A percentile compares a stretch with the other conserved stretches of the same genome.
phyloP scores from a whole-genome alignment of 2,113 vertebrate genomes.

The Balaeniceps rex region DNA sequence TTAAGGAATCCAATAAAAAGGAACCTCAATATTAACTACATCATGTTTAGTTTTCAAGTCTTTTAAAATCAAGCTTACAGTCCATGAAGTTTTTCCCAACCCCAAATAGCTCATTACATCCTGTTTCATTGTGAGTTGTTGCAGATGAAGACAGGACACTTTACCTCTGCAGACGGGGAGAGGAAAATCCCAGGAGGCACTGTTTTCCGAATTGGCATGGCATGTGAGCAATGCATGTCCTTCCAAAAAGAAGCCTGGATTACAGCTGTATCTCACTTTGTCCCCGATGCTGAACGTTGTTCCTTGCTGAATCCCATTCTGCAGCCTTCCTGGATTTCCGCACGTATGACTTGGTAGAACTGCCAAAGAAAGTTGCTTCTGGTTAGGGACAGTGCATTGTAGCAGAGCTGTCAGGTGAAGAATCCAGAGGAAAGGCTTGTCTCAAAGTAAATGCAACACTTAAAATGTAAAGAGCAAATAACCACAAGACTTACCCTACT shows the following conservation, averaged over 20 bases:
- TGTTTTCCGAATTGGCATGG: conserved; percentile 80
- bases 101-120: not conserved
- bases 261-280: conserved; percentile 97
- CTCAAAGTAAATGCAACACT: not conserved
- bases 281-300: conserved; percentile 93
- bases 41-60: not conserved
- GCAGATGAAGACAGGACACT: not conserved
- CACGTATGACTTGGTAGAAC: conserved; percentile 96
- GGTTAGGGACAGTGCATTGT: not conserved
- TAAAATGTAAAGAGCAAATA: not conserved
- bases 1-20: not conserved
- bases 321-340: conserved; percentile 91
- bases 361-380: conserved; percentile 47
- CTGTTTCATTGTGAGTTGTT: not conserved
- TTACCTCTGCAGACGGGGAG: conserved; percentile 96
- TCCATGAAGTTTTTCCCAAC: not conserved
- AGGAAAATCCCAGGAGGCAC: conserved; percentile 95
- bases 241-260: conserved; percentile 89
- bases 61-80: not conserved
- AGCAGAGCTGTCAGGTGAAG: not conserved
- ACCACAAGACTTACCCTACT: rapidly evolving
- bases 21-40: not conserved
- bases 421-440: rapidly evolving
- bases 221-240: conserved; percentile 94
- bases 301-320: conserved; percentile 92